Percentiles rank a stretch among this genome's conserved stretches.
phyloP scores from a whole-genome alignment of 2,797 vertebrate species.

The Triplophysa yarkandensis region DNA sequence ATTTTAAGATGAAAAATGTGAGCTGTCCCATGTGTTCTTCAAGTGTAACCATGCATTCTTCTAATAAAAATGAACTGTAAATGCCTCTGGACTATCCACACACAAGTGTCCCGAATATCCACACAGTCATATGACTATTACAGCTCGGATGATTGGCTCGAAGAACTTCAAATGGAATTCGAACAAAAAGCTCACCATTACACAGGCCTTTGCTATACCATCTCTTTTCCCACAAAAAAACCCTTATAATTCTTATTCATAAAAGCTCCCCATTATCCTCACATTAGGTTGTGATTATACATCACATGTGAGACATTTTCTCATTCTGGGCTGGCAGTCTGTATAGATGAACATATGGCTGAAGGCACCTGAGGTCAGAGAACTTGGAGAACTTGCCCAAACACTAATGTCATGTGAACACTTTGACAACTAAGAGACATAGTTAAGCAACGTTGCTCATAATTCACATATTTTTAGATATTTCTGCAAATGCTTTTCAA shows the following conservation, averaged over 20 bases:
- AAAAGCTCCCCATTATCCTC: background rate
- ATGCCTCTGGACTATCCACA: no score
- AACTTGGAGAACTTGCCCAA: constrained; percentile 29
- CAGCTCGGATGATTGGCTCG: no score
- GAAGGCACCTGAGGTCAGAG: background rate
- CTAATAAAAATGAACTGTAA: no score
- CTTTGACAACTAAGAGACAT: background rate
- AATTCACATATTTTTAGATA: no score
- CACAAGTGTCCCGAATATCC: background rate
- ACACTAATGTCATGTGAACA: constrained; percentile 22
- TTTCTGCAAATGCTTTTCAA: no score
- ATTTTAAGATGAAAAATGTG: no score
- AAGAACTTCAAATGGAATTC: background rate
- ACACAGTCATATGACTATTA: background rate
- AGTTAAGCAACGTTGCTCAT: no score
- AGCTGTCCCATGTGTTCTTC: no score
- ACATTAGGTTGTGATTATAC: no score
- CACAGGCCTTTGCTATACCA: background rate
- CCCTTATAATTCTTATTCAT: background rate
- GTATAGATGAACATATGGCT: constrained; percentile 4
- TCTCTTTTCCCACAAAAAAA: background rate
- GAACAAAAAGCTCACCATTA: background rate
- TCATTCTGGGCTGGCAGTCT: background rate
- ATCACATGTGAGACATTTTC: constrained; percentile 7
- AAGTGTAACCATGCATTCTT: no score